phyloP scores from a whole-genome alignment of 2,888 invertebrate species.

The Neocrepidodera transversa region DNA sequence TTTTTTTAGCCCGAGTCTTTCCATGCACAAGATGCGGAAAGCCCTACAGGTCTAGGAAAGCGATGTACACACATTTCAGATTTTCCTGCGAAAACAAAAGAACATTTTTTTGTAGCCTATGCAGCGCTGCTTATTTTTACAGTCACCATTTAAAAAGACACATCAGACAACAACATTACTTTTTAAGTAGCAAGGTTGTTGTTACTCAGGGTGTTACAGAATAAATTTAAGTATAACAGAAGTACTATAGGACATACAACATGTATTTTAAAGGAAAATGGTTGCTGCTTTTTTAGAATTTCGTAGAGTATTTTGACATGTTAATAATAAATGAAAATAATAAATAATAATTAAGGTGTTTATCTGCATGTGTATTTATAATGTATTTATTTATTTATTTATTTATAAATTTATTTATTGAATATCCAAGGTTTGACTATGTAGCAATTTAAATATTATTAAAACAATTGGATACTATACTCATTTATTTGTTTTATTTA shows the following conservation, averaged over 20 bases:
- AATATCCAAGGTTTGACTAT: not conserved
- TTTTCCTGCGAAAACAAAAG: constrained; percentile 50
- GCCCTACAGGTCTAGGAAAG: constrained; percentile 49
- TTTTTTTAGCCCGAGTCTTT: constrained; percentile 28
- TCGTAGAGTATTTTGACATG: too few species aligned
- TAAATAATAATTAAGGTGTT: not conserved
- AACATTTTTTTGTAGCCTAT: constrained; percentile 47
- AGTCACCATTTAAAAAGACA: constrained; percentile 50
- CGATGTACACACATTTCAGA: constrained; percentile 49
- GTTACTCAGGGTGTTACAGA: constrained; percentile 1
- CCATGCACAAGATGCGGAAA: constrained; percentile 48
- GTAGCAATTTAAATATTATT: not conserved
- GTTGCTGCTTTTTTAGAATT: too few species aligned
- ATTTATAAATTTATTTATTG: constrained; percentile 2
- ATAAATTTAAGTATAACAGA: not conserved
- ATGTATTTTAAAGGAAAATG: too few species aligned
- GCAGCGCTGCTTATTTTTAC: constrained; percentile 49
- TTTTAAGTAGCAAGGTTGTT: not conserved
- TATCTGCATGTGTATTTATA: not conserved
- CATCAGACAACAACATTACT: constrained; percentile 32
- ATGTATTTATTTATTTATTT: constrained; percentile 1
- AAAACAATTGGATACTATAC: too few species aligned
- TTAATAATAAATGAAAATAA: too few species aligned
- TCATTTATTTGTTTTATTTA: too few species aligned
- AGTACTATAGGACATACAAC: not conserved